A percentile compares a stretch with the other conserved stretches of the same genome.
These are phyloP conservation scores for Florisuga fusca DNA, from an alignment of 2,797 vertebrate genomes.

Conservation along the genomic window DNA sequence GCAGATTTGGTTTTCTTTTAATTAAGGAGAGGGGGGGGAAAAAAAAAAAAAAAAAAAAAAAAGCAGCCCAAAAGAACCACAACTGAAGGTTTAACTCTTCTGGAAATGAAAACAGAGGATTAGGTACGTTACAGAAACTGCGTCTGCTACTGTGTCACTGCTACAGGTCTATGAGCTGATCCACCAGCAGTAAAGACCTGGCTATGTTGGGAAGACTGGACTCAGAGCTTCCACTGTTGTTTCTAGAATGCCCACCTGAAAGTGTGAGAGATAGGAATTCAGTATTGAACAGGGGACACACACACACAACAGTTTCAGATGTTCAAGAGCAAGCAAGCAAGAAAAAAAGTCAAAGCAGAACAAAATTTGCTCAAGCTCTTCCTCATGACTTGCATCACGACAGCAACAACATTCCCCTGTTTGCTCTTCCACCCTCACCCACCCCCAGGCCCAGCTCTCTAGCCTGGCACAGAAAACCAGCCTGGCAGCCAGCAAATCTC, in stretches of 20 bases:
- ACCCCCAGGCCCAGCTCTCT: neutral
- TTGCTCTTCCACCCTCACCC: neutral
- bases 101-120: constrained; percentile 76
- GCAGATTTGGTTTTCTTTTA: constrained; percentile 41
- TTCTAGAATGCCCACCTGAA: constrained; percentile 99
- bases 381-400: neutral
- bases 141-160: constrained; percentile 81
- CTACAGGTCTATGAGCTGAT: constrained; percentile 99
- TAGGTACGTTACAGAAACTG: constrained; percentile 84
- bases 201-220: constrained; percentile 99
- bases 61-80: constrained; percentile 72
- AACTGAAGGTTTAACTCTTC: constrained; percentile 74
- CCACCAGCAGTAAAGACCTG: constrained; percentile 99
- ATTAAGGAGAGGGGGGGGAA: neutral
- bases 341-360: constrained; percentile 75
- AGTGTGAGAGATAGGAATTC: constrained; percentile 91
- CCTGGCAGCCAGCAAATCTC: neutral
- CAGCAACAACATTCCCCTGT: neutral
- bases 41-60: neutral
- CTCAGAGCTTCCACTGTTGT: constrained; percentile 99
- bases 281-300: constrained; percentile 79
- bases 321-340: constrained; percentile 73
- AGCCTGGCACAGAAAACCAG: neutral
- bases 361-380: constrained; percentile 6
- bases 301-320: constrained; percentile 75